Evolutionary conservation across 1,140 invertebrate genomes (phyloP).

Genomic region (Apis florea): DNA sequence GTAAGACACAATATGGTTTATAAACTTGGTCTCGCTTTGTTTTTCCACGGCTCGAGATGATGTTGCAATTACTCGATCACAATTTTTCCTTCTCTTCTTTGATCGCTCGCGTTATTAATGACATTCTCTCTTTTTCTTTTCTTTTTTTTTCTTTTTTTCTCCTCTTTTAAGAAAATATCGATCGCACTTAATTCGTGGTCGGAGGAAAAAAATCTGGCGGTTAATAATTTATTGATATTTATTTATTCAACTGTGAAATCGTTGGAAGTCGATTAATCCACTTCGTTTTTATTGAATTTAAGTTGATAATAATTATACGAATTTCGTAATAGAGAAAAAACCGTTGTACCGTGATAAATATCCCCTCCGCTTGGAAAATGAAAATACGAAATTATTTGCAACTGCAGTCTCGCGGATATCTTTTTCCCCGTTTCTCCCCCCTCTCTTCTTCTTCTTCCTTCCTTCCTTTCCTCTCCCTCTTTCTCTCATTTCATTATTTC

Average conservation of each 20-base stretch:
- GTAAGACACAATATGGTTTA: too few species aligned
- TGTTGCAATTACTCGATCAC: too few species aligned
- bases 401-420: not conserved
- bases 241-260: not conserved
- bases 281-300: not conserved
- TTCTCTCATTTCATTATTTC: conserved; percentile 35
- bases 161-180: not conserved
- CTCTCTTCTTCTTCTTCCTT: too few species aligned
- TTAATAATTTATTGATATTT: not conserved
- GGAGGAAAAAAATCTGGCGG: not conserved
- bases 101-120: not conserved
- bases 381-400: not conserved
- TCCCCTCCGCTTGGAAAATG: not conserved
- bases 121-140: not conserved
- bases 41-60: conserved; percentile 3
- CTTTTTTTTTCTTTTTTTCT: not conserved
- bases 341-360: not conserved
- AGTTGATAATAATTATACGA: not conserved
- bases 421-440: not conserved
- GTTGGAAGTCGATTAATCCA: not conserved
- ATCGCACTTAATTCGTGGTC: not conserved
- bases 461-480: not conserved
- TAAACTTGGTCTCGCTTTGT: too few species aligned
- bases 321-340: not conserved
- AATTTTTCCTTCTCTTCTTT: not conserved